These are phyloP conservation scores for Crypturellus undulatus DNA, from an alignment of 2,113 vertebrate species.

Conservation along the genomic window DNA sequence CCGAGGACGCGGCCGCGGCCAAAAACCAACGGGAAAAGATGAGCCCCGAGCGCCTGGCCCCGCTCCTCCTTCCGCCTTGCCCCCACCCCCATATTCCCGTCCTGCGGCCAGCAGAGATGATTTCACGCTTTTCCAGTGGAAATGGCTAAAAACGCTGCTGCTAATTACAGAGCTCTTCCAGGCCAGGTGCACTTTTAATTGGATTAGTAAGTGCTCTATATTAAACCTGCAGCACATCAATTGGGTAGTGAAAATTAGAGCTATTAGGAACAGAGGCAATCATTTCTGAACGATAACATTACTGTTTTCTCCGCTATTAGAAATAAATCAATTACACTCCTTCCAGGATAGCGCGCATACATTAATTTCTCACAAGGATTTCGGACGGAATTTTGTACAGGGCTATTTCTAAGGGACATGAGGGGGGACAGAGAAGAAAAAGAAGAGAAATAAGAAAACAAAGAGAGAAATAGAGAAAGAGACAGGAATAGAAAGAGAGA, in stretches of 20 bases:
- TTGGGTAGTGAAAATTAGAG: slow-evolving; percentile 38
- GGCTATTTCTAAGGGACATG: background rate
- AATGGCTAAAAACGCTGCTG: slow-evolving; percentile 70
- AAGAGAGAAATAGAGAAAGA: too few species aligned
- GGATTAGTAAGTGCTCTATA: slow-evolving; percentile 64
- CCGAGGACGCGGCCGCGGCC: slow-evolving; percentile 1
- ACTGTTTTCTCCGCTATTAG: slow-evolving; percentile 14
- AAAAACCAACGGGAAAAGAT: slow-evolving; percentile 53
- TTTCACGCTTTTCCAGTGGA: slow-evolving; percentile 74
- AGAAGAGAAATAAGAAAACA: too few species aligned
- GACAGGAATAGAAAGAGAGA: too few species aligned
- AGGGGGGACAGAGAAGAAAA: background rate
- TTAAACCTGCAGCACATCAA: slow-evolving; percentile 54
- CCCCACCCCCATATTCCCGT: slow-evolving; percentile 56
- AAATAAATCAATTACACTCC: slow-evolving; percentile 47
- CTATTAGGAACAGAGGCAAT: slow-evolving; percentile 29
- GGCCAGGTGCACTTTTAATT: slow-evolving; percentile 74
- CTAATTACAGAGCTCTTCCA: slow-evolving; percentile 71
- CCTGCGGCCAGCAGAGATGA: slow-evolving; percentile 57
- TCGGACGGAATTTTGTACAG: background rate
- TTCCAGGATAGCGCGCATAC: background rate
- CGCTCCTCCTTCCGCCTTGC: slow-evolving; percentile 45
- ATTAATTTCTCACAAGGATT: background rate
- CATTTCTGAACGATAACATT: slow-evolving; percentile 50
- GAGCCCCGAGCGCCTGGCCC: slow-evolving; percentile 36